Base-by-base conservation (phyloP, 2,797 vertebrate species). In the Premnoplex brunnescens region DNA sequence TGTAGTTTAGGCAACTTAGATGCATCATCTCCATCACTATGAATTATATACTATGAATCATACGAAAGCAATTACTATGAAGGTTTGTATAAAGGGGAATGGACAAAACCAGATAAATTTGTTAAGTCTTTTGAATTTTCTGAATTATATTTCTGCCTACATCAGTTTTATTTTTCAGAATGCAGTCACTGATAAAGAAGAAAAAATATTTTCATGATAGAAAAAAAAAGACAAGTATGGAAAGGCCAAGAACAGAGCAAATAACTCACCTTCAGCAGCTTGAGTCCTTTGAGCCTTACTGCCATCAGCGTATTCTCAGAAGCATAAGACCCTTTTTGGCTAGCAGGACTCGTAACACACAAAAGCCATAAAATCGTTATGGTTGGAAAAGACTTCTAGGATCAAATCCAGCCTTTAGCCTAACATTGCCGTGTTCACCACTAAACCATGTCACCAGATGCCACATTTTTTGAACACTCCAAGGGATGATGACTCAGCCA, bases 291-390 rank as follows among this genome's bases (percentile, higher is more conserved):
- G 10, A 82, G 43, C 37, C 43, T 79, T 82, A 36, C 17, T 85
- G 48, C 39, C 36, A 59, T 14, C 27, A 75, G n/a, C 55, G 23
- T 1, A 3, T 54, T 81, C 58, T 63, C 71, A 76, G 51, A 76
- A 56, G 27, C 7, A 34, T 20, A 60, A 34, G 17, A 52, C 2
- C 2, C 2, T 44, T 92, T 87, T 73, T 39, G 22, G 49, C 23
- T 62, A 73, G 23, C 16, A 75, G 30, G 21, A 62, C 51, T 11
- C 10, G 0, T 16, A 62, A 77, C 15, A 62, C 26, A 54, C 20
- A 21, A 5, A 44, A 36, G 10, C 19, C 5, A 1, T 1, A 24
- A 49, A 63, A 63, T n/a, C 0, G 0, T 15, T 39, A n/a, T 51
- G 9, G 23, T 13, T 69, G 23, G 19, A 82, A 27, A 55, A 76